These are phyloP conservation scores for Cantharis rufa DNA, from an alignment of 2,888 invertebrate species.

Conservation along the genomic window DNA sequence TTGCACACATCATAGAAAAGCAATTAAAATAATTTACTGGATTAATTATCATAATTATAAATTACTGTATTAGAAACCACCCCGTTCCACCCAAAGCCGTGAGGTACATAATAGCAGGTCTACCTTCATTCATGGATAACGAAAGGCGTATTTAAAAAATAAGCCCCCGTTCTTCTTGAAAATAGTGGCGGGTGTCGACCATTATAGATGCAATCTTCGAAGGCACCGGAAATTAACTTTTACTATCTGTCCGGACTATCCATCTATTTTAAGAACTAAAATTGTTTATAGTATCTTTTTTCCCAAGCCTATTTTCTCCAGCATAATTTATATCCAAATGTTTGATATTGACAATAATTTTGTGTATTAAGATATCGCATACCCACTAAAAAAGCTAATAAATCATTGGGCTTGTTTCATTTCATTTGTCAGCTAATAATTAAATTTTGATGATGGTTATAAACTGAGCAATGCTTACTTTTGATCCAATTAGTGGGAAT, in stretches of 20 bases:
- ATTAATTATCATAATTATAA: conserved; percentile 27
- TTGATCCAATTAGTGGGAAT: neutral
- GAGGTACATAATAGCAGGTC: conserved; percentile 25
- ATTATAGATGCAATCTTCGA: conserved; percentile 22
- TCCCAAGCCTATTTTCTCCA: neutral
- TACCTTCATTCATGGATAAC: conserved; percentile 33
- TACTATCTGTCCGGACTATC: conserved; percentile 18
- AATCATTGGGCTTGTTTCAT: neutral
- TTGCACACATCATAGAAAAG: conserved; percentile 8
- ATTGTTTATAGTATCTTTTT: neutral
- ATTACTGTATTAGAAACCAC: conserved; percentile 21
- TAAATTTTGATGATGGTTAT: neutral
- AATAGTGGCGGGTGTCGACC: conserved; percentile 14
- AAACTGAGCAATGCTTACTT: neutral
- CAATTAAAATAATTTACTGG: conserved; percentile 21
- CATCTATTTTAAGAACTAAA: neutral
- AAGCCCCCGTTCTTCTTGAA: neutral
- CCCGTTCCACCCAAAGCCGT: conserved; percentile 25
- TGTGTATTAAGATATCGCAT: neutral
- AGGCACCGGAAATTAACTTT: conserved; percentile 31
- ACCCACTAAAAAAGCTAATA: neutral
- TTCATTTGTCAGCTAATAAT: conserved; percentile 1
- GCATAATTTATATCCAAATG: neutral
- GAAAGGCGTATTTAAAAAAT: conserved; percentile 9
- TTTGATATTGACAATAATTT: neutral